Evolutionary conservation across 2,797 vertebrate genomes (phyloP).

Genomic region (Acanthurus lineatus): DNA sequence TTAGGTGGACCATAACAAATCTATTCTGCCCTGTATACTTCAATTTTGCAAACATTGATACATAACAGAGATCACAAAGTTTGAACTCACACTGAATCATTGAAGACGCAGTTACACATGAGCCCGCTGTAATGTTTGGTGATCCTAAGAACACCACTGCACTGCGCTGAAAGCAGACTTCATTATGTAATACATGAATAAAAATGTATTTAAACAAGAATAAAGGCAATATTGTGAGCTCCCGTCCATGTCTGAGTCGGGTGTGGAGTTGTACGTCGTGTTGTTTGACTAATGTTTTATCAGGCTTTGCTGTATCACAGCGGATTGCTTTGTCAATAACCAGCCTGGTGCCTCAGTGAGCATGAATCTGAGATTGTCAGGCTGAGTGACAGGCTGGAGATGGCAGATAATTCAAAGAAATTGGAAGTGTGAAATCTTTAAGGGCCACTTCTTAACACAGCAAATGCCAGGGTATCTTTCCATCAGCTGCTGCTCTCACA

Average conservation of each 20-base stretch:
- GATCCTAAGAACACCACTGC: background rate
- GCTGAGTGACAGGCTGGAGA: constrained; percentile 95
- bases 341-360: constrained; percentile 86
- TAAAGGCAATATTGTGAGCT: constrained; percentile 1
- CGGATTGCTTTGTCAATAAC: constrained; percentile 99
- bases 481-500: constrained; percentile 95
- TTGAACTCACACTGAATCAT: constrained; percentile 31
- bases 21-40: constrained; percentile 45
- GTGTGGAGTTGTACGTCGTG: constrained; percentile 71
- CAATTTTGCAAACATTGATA: constrained; percentile 44
- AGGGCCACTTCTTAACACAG: constrained; percentile 95
- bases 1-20: constrained; percentile 69
- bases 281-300: constrained; percentile 91
- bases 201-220: constrained; percentile 13
- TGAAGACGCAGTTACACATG: constrained; percentile 1
- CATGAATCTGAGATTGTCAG: constrained; percentile 93
- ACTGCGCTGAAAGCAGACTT: background rate
- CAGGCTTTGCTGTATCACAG: constrained; percentile 91
- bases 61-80: constrained; percentile 34
- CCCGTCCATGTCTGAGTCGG: constrained; percentile 18
- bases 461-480: constrained; percentile 99
- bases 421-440: constrained; percentile 99
- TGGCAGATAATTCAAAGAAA: constrained; percentile 99
- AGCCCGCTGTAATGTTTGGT: background rate
- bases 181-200: background rate